phyloP scores from a whole-genome alignment of 2,888 invertebrate genomes.

The Chloromyia formosa region DNA sequence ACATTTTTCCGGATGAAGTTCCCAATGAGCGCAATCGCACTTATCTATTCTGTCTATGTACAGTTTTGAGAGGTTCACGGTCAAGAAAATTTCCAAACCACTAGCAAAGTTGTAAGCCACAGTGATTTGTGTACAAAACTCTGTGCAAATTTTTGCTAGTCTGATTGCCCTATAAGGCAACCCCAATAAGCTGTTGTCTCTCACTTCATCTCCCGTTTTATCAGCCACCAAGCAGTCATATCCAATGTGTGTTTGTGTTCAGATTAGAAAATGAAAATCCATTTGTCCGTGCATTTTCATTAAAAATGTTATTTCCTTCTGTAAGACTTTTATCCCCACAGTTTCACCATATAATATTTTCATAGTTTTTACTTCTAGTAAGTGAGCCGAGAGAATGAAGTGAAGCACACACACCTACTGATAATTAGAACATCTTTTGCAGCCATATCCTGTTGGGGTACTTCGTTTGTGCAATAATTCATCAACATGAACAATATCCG shows the following conservation, averaged over 20 bases:
- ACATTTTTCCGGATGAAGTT: too few relatives aligned
- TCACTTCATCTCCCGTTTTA: background rate
- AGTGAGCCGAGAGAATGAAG: background rate
- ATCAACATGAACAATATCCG: slow-evolving; percentile 25
- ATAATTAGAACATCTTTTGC: slow-evolving; percentile 27
- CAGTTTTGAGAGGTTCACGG: too few relatives aligned
- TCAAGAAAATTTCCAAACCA: too few relatives aligned
- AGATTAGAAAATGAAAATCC: slow-evolving; percentile 50
- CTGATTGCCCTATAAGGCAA: too few relatives aligned
- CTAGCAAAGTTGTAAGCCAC: too few relatives aligned
- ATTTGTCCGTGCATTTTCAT: slow-evolving; percentile 50
- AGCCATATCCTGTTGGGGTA: slow-evolving; percentile 30
- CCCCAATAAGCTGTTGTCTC: background rate
- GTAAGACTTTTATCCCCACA: slow-evolving; percentile 3
- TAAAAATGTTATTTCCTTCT: slow-evolving; percentile 45
- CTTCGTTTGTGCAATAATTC: slow-evolving; percentile 14
- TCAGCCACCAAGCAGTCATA: too few relatives aligned
- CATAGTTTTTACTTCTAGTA: slow-evolving; percentile 6
- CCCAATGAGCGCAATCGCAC: too few relatives aligned
- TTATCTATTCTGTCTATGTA: too few relatives aligned
- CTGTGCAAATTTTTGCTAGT: too few relatives aligned
- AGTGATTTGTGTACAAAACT: too few relatives aligned
- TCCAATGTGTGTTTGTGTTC: too few relatives aligned
- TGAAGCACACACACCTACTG: slow-evolving; percentile 25
- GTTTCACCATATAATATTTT: slow-evolving; percentile 5